Conservation (phyloP, 1,140 invertebrate genomes). For the Camponotus floridanus region DNA sequence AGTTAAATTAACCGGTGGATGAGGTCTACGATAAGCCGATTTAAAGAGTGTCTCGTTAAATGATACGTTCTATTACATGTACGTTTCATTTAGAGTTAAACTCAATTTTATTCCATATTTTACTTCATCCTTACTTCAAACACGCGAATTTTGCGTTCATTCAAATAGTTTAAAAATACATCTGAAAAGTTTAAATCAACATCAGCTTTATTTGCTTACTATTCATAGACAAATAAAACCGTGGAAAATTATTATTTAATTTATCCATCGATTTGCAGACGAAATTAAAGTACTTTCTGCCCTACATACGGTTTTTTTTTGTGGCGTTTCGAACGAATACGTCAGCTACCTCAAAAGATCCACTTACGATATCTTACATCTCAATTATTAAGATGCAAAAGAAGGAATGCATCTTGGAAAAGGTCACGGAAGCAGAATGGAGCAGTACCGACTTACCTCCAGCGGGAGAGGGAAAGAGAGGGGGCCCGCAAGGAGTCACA, state of each 20-base stretch:
- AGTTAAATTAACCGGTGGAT: not conserved
- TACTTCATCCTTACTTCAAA: not conserved
- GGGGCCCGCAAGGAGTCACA: constrained; percentile 37
- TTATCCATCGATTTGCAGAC: not conserved
- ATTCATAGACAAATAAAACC: not conserved
- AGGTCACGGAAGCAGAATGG: constrained; percentile 46
- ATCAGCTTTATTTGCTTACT: not conserved
- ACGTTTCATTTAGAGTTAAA: not conserved
- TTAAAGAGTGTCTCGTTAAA: not conserved
- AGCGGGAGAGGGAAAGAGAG: too few species aligned
- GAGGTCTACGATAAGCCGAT: not conserved
- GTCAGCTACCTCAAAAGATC: not conserved
- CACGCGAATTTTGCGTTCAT: not conserved
- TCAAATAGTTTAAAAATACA: not conserved
- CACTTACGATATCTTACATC: constrained; percentile 63
- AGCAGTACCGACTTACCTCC: not conserved
- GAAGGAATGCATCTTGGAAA: constrained; percentile 31
- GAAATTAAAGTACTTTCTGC: constrained; percentile 3
- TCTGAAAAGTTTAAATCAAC: not conserved
- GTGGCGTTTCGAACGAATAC: constrained; percentile 30
- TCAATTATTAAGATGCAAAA: constrained; percentile 72
- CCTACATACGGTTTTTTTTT: not conserved
- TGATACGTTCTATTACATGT: not conserved
- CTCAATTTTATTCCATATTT: not conserved
- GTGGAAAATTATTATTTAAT: constrained; percentile 10